phyloP scores from a whole-genome alignment of 2,797 vertebrate genomes.

The Limosa lapponica region DNA sequence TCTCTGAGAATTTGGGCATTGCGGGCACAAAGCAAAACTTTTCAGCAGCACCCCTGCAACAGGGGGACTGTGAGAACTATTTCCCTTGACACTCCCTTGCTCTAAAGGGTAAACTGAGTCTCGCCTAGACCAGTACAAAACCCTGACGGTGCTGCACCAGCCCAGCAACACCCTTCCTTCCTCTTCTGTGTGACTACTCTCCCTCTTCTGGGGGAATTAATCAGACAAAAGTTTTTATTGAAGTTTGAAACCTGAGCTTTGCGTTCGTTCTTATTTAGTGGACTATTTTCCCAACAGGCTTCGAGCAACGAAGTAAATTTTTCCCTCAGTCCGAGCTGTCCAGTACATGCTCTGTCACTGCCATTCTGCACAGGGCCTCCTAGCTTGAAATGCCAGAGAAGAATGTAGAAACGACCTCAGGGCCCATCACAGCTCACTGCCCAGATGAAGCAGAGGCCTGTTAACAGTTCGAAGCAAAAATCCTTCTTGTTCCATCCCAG shows the following conservation, averaged over 20 bases:
- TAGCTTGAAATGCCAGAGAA: not conserved
- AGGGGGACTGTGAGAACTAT: not conserved
- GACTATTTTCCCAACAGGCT: not conserved
- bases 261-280: not conserved
- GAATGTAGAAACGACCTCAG: not conserved
- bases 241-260: not conserved
- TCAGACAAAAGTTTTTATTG: not conserved
- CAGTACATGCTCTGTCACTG: not conserved
- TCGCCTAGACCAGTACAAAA: not conserved
- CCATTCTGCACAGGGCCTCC: not conserved
- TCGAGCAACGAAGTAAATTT: not conserved
- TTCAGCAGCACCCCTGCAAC: not conserved
- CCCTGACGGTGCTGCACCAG: not conserved
- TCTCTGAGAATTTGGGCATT: not conserved
- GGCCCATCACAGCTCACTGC: not conserved
- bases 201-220: not conserved
- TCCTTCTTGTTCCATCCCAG: not conserved
- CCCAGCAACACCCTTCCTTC: not conserved
- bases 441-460: not conserved
- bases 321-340: not conserved
- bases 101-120: not conserved
- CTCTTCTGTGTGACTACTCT: not conserved
- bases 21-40: not conserved
- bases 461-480: conserved; percentile 11
- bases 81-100: not conserved